Evolutionary conservation across 2,113 vertebrate species (phyloP).

Genomic region (Podarcis raffonei): DNA sequence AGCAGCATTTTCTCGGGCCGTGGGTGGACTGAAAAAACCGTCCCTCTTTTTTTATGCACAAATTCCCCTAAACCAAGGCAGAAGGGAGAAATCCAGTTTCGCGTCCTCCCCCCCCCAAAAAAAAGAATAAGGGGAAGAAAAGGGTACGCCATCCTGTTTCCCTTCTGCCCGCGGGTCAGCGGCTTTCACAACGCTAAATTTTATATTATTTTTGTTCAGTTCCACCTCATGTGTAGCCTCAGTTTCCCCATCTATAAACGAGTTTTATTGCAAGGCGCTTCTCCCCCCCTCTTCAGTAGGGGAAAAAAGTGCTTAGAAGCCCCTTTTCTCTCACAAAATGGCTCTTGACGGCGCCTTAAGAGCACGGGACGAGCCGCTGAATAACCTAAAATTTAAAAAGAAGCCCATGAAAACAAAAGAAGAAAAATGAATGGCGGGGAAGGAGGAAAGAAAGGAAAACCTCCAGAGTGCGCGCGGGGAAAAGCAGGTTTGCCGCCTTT

Average conservation of each 20-base stretch:
- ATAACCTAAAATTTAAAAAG: neutral
- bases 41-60: neutral
- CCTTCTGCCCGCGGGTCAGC: neutral
- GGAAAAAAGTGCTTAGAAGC: too few relatives aligned
- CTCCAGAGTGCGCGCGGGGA: too few relatives aligned
- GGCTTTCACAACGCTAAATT: neutral
- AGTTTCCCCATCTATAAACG: neutral
- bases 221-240: neutral
- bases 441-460: neutral
- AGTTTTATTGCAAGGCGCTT: too few relatives aligned
- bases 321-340: neutral
- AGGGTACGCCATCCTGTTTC: neutral
- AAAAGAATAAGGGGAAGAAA: neutral
- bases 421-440: neutral
- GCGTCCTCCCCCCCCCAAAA: neutral
- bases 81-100: neutral
- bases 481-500: neutral
- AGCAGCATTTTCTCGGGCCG: neutral
- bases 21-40: neutral
- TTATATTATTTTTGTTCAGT: neutral
- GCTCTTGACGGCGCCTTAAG: too few relatives aligned
- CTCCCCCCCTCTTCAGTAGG: too few relatives aligned
- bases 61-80: neutral
- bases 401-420: neutral
- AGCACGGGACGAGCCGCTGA: neutral